Evolutionary conservation across 2,888 invertebrate species (phyloP).

Genomic region (Lasioglossum morio): DNA sequence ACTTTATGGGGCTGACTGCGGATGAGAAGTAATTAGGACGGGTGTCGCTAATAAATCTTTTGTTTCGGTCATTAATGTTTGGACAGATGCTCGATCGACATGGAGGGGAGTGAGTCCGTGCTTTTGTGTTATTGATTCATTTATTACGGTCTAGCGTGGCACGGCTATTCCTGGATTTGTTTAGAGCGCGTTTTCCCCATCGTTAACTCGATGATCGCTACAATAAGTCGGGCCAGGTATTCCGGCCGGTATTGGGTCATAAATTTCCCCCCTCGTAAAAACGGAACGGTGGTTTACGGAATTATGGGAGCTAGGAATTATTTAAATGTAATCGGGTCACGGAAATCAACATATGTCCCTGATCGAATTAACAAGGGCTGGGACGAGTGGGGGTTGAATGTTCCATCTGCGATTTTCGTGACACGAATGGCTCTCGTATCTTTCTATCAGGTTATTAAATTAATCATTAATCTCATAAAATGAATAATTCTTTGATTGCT

Average conservation of each 20-base stretch:
- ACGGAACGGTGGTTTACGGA: not conserved
- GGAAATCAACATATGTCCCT: constrained; percentile 9
- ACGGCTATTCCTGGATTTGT: constrained; percentile 21
- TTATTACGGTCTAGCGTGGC: constrained; percentile 19
- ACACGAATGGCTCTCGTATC: not conserved
- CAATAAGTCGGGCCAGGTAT: constrained; percentile 27
- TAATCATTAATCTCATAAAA: not conserved
- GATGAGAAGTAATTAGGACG: constrained; percentile 45
- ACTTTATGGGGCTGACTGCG: not conserved
- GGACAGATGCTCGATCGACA: constrained; percentile 35
- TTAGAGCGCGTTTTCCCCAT: constrained; percentile 8
- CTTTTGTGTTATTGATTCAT: constrained; percentile 19
- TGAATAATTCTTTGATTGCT: not conserved
- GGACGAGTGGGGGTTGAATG: not conserved
- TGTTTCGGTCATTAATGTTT: constrained; percentile 30
- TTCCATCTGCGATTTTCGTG: not conserved
- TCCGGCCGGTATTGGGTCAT: constrained; percentile 13
- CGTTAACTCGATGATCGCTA: constrained; percentile 20
- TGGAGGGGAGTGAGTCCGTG: constrained; percentile 4
- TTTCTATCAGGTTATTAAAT: not conserved
- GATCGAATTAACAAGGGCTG: constrained; percentile 6
- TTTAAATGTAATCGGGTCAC: constrained; percentile 3
- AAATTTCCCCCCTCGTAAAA: constrained; percentile 16
- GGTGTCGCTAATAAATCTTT: constrained; percentile 34
- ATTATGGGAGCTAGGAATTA: constrained; percentile 9